Evolutionary conservation across 1,140 invertebrate genomes (phyloP), one percentile per base, ranked within the genome.

Genomic region (Alviniconcha marisindica): DNA sequence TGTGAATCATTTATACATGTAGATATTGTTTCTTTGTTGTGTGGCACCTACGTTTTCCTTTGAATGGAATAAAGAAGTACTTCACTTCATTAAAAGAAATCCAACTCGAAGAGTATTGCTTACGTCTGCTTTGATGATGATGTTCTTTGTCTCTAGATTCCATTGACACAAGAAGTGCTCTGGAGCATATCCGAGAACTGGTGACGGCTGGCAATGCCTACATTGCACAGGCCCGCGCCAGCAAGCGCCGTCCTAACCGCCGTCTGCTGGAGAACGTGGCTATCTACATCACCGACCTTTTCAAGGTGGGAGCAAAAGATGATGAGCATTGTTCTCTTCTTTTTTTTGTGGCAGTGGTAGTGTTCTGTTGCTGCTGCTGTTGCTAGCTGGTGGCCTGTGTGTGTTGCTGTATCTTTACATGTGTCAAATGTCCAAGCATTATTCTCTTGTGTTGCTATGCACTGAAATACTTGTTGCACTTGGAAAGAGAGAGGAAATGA

Each of bases 141-240:
- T n/a, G n/a, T n/a, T n/a, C n/a, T 78, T 88, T 86, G 87, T 87
- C 93, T 94, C 66, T 90, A 97, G 97, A 99, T 94, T 99, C 98
- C 91, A 95, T 99, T 80, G 98, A 99, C 93, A 99, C 99, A 0
- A 95, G 96, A 89, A 94, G 94, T 33, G 96, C 96, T 0, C 91
- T 99, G 44, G 97, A 99, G 89, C 93, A 94, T 7, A 94, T 99
- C 10, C 94, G 97, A 85, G 97, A 98, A 87, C 93, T 99, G 73
- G 95, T 99, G 7, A 94, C 95, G 2, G 93, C 95, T 44, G 95
- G 95, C 63, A 99, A 99, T 93, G 94, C 97, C 77, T 99, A 99
- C 91, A 95, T 98, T 76, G 85, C 90, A 54, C 87, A 87, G 31
- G 86, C 78, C 5, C 83, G 83, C 31, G 56, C 48, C 28, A 82